Percentiles rank a stretch among this genome's conserved stretches.
Evolutionary conservation across 2,113 vertebrate genomes (phyloP).

Genomic region (Macrotus californicus): DNA sequence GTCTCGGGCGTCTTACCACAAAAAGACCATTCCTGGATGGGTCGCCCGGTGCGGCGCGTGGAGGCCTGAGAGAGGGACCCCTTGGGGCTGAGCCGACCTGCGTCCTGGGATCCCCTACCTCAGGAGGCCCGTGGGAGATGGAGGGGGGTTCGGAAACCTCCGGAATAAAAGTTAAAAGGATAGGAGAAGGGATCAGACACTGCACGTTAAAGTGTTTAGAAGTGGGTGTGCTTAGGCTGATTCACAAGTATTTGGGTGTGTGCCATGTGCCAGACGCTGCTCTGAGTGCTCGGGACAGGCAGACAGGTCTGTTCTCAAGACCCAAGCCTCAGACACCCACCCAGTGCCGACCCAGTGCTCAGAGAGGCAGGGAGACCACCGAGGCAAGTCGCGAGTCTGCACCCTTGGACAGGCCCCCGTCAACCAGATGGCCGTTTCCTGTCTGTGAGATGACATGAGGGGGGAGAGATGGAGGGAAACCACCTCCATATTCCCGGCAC

Average conservation of each 20-base stretch:
- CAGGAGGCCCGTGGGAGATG: neutral
- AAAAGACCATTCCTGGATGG: neutral
- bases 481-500: neutral
- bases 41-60: too few relatives aligned
- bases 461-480: too few relatives aligned
- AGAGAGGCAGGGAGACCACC: accelerated
- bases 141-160: neutral
- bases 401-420: accelerated
- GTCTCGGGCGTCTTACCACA: too few relatives aligned
- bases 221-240: neutral
- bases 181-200: too few relatives aligned
- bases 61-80: neutral
- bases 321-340: neutral
- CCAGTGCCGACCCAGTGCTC: neutral
- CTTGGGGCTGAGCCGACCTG: accelerated
- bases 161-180: neutral
- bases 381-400: accelerated
- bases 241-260: neutral
- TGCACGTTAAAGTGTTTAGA: neutral
- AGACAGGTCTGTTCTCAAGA: too few relatives aligned
- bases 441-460: too few relatives aligned
- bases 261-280: neutral
- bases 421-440: too few relatives aligned
- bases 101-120: neutral
- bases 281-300: accelerated